Base-by-base conservation (phyloP, 2,797 vertebrate genomes). In the Ara ararauna region DNA sequence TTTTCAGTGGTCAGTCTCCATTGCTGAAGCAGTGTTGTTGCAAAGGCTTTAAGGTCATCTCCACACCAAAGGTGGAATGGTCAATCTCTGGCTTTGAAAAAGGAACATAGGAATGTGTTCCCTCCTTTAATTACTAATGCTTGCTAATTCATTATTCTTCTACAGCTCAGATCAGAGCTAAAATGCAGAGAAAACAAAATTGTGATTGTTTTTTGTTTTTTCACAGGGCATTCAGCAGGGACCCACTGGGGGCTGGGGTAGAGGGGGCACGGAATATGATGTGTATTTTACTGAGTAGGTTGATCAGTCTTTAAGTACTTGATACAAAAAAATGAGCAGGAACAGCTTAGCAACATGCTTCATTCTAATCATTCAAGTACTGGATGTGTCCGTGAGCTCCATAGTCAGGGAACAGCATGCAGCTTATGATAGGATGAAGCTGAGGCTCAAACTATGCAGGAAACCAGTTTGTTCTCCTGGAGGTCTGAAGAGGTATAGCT, bases 241-340 rank as follows among this genome's bases (percentile, higher is more conserved):
- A 81, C 72, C 50, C 47, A 0, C 4, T 68, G 50, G 3, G 16
- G 3, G 2, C 1, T 7, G 5, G 22, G n/a, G 11, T 19, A 1
- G 7, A 3, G 17, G 16, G 10, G 3, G 20, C 44, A 50, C 2
- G 18, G 48, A 86, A 20, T 70, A 79, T 30, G 47, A 32, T 44
- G 20, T 27, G 29, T 42, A 5, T 64, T 19, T 78, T 58, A 45
- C 5, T 6, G 12, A 54, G 18, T 11, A 64, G 21, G 23, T 45
- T 81, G 23, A 38, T 71, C 72, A 27, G 26, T 65, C 40, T 77
- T 85, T 54, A 83, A 50, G 42, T 66, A 38, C 6, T 61, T 50
- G 12, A 58, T 68, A 13, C 3, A 27, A 61, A 71, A 53, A 48
- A 67, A 23, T 8, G 5, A 80, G 42, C 23, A 75, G 76, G 81